Evolutionary conservation across 2,888 invertebrate species (phyloP).

Genomic region (Euzophera pinguis): DNA sequence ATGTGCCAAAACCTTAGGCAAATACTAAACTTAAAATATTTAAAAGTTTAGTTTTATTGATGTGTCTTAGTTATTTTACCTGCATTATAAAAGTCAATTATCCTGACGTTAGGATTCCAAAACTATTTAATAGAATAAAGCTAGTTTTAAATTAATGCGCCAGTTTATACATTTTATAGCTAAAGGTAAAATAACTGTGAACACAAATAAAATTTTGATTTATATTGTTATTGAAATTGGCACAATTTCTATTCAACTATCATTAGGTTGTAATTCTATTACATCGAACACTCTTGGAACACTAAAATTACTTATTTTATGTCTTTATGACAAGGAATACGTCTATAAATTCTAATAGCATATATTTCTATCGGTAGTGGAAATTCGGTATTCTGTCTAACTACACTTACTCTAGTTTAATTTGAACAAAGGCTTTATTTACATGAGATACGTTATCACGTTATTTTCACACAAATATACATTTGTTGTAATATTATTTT

Average conservation of each 20-base stretch:
- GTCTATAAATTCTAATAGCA: conserved; percentile 44
- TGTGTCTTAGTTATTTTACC: no score
- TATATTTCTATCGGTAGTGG: conserved; percentile 62
- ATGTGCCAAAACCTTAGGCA: background rate
- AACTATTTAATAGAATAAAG: no score
- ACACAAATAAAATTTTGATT: background rate
- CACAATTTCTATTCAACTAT: conserved; percentile 40
- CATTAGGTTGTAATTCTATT: conserved; percentile 49
- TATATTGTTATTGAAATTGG: conserved; percentile 35
- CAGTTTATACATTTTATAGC: background rate
- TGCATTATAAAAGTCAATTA: no score
- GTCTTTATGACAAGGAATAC: conserved; percentile 57
- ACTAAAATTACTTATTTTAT: conserved; percentile 52
- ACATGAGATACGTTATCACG: conserved; percentile 65
- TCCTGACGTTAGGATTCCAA: no score
- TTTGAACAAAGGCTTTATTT: conserved; percentile 52
- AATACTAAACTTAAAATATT: background rate
- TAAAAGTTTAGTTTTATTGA: no score
- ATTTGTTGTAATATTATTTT: conserved; percentile 25
- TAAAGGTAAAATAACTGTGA: background rate
- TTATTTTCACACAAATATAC: conserved; percentile 28
- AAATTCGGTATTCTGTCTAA: conserved; percentile 65
- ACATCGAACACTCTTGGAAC: conserved; percentile 72
- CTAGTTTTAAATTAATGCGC: background rate
- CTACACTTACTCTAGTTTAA: conserved; percentile 41